Conservation (phyloP, 2,888 invertebrate species). For the Andrena chrysosceles region DNA sequence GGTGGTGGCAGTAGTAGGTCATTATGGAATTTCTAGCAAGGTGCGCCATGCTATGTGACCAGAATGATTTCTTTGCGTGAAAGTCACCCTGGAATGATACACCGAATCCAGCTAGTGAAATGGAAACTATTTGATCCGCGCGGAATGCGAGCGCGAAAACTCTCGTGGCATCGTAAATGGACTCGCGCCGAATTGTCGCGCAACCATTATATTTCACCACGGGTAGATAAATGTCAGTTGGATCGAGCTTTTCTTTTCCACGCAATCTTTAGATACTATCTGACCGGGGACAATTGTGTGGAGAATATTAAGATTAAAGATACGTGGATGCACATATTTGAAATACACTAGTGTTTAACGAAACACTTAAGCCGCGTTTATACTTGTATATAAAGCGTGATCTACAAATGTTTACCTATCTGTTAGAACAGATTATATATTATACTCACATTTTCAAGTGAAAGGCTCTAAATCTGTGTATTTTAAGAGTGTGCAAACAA, state of each 20-base stretch:
- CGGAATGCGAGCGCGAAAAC: conserved; percentile 39
- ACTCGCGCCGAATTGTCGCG: not conserved
- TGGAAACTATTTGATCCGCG: conserved; percentile 62
- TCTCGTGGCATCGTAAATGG: not conserved
- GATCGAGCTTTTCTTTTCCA: not conserved
- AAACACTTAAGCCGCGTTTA: not conserved
- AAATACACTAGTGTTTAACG: not conserved
- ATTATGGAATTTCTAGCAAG: conserved; percentile 72
- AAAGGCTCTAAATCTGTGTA: conserved; percentile 33
- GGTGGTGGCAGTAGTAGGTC: conserved; percentile 50
- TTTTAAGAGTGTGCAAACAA: conserved; percentile 25
- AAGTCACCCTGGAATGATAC: conserved; percentile 65
- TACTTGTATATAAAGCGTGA: not conserved
- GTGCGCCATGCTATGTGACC: conserved; percentile 69
- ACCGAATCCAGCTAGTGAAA: conserved; percentile 67
- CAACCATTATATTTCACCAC: not conserved
- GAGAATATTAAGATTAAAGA: too few species aligned
- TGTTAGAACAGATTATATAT: not conserved
- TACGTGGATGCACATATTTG: not conserved
- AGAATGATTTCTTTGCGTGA: conserved; percentile 73
- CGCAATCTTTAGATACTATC: not conserved
- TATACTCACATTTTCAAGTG: conserved; percentile 38
- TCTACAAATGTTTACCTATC: conserved; percentile 30
- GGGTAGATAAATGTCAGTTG: conserved; percentile 15
- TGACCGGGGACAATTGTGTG: too few species aligned